Conservation (phyloP, 2,888 invertebrate genomes). For the Perithous albicinctus region DNA sequence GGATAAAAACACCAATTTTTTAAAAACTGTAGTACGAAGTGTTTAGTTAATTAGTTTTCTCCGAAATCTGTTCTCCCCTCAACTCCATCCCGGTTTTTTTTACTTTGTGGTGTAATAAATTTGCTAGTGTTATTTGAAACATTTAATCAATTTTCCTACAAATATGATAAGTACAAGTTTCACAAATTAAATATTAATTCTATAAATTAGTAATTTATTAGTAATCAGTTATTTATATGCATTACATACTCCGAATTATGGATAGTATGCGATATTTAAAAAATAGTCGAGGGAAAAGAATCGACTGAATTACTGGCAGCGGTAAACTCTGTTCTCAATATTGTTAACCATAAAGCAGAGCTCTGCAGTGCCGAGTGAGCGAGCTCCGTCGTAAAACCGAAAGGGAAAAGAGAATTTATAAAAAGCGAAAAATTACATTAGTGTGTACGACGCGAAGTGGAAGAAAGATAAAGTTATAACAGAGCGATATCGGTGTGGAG, state of each 20-base stretch:
- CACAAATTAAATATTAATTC: too few relatives aligned
- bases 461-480: conserved; percentile 33
- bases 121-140: background rate
- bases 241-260: background rate
- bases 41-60: too few relatives aligned
- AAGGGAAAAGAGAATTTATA: background rate
- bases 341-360: background rate
- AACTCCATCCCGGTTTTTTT: too few relatives aligned
- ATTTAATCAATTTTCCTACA: too few relatives aligned
- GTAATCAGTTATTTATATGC: too few relatives aligned
- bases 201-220: too few relatives aligned
- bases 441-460: background rate
- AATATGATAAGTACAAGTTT: too few relatives aligned
- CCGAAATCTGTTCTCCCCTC: too few relatives aligned
- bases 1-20: too few relatives aligned
- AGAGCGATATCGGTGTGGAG: conserved; percentile 22
- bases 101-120: background rate
- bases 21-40: too few relatives aligned
- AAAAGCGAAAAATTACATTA: conserved; percentile 17
- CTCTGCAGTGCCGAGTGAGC: conserved; percentile 10
- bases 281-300: background rate
- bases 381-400: background rate
- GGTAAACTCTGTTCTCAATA: background rate
- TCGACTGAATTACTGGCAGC: background rate
- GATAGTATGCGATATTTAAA: too few relatives aligned